Conservation (phyloP, 92 coral and sea anemone species). For the Meandrina meandrites region DNA sequence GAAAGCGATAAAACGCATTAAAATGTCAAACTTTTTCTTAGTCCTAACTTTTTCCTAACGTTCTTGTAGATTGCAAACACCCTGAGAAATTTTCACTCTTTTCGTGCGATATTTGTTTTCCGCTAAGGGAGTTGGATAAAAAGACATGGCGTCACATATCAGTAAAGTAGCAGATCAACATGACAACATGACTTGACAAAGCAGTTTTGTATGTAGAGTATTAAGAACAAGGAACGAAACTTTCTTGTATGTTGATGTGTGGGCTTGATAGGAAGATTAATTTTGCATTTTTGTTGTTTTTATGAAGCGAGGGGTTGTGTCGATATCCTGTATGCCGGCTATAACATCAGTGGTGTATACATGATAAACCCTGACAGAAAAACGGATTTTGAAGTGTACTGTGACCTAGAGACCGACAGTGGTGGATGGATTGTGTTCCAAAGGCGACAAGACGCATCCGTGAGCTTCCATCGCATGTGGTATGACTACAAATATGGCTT, state of each 20-base stretch:
- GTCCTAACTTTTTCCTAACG: too few relatives aligned
- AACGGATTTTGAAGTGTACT: constrained; percentile 65
- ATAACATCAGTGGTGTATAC: constrained; percentile 69
- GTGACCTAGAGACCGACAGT: constrained; percentile 69
- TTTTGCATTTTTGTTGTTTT: neutral
- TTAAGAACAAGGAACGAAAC: neutral
- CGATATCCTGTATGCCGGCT: constrained; percentile 76
- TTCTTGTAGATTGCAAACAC: too few relatives aligned
- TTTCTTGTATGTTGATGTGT: neutral
- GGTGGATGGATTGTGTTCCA: constrained; percentile 89
- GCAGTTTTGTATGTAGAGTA: neutral
- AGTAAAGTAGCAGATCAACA: too few relatives aligned
- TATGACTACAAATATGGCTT: constrained; percentile 72
- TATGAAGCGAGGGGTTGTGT: constrained; percentile 62
- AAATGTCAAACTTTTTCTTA: too few relatives aligned
- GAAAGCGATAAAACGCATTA: too few relatives aligned
- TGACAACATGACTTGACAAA: too few relatives aligned
- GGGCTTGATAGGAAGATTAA: neutral
- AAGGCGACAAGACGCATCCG: constrained; percentile 59
- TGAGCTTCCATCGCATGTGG: constrained; percentile 69
- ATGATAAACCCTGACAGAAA: constrained; percentile 65
- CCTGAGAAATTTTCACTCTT: too few relatives aligned
- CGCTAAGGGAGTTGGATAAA: too few relatives aligned
- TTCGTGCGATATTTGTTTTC: too few relatives aligned
- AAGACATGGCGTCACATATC: too few relatives aligned